Percentiles rank a stretch among this genome's conserved stretches.
phyloP scores from a whole-genome alignment of 2,113 vertebrate species.

The Oxygymnocypris stewartii region DNA sequence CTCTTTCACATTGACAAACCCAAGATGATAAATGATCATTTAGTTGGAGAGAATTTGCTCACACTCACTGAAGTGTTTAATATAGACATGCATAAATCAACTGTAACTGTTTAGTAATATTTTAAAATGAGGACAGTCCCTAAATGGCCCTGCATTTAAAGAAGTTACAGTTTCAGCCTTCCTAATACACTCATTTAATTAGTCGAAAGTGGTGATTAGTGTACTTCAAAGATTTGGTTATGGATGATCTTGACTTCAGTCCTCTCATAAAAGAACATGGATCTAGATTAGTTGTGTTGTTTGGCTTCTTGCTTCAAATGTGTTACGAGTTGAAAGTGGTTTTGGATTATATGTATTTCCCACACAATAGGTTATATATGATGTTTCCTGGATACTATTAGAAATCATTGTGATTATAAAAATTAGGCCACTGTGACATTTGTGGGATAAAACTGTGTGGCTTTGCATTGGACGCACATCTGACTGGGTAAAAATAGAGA shows the following conservation, averaged over 20 bases:
- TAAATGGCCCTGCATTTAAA: background rate
- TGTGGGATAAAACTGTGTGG: slow-evolving; percentile 46
- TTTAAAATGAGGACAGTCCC: background rate
- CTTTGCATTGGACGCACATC: slow-evolving; percentile 48
- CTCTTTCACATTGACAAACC: background rate
- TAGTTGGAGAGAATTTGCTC: background rate
- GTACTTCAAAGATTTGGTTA: background rate
- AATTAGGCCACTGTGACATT: background rate
- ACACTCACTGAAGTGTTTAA: background rate
- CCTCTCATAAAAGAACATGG: background rate
- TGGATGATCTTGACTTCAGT: background rate
- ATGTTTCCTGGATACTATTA: background rate
- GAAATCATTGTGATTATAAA: background rate
- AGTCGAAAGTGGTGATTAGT: background rate
- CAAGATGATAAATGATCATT: background rate
- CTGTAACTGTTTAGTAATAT: background rate
- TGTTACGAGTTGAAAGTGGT: background rate
- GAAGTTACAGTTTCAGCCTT: slow-evolving; percentile 2
- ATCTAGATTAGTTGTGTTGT: background rate
- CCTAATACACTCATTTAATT: background rate
- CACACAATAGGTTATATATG: background rate
- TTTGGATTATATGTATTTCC: background rate
- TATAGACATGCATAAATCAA: background rate
- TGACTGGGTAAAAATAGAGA: slow-evolving; percentile 10
- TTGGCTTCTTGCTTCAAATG: background rate